Conservation (phyloP, 2,113 vertebrate genomes). For the Oreochromis tanganicae region DNA sequence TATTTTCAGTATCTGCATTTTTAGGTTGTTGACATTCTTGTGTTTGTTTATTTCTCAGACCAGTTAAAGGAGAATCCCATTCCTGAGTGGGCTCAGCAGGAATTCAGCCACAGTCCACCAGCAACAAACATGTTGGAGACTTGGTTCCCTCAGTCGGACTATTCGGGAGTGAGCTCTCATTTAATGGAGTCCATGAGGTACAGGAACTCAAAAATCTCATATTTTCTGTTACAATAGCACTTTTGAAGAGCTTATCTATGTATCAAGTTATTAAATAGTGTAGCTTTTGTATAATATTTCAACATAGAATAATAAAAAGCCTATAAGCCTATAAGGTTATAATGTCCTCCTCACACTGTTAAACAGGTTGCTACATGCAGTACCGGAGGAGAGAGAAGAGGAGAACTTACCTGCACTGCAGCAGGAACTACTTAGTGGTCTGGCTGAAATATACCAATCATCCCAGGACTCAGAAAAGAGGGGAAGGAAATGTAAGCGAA, state of each 20-base stretch:
- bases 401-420: constrained; percentile 56
- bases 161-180: constrained; percentile 81
- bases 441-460: constrained; percentile 84
- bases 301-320: not conserved
- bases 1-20: not conserved
- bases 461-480: constrained; percentile 59
- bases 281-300: not conserved
- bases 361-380: constrained; percentile 79
- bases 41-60: not conserved
- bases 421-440: constrained; percentile 72
- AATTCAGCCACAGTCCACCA: constrained; percentile 66
- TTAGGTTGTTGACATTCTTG: not conserved
- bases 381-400: constrained; percentile 23
- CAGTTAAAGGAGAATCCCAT: constrained; percentile 24
- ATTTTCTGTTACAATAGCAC: not conserved
- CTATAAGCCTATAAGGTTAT: not conserved
- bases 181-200: constrained; percentile 94
- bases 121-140: constrained; percentile 69
- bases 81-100: constrained; percentile 84
- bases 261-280: not conserved
- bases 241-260: not conserved
- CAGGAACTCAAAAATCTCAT: not conserved
- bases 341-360: not conserved
- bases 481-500: constrained; percentile 78
- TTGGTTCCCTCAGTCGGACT: constrained; percentile 85